Evolutionary conservation across 2,888 invertebrate species (phyloP).

Genomic region (Amaurobius ferox): DNA sequence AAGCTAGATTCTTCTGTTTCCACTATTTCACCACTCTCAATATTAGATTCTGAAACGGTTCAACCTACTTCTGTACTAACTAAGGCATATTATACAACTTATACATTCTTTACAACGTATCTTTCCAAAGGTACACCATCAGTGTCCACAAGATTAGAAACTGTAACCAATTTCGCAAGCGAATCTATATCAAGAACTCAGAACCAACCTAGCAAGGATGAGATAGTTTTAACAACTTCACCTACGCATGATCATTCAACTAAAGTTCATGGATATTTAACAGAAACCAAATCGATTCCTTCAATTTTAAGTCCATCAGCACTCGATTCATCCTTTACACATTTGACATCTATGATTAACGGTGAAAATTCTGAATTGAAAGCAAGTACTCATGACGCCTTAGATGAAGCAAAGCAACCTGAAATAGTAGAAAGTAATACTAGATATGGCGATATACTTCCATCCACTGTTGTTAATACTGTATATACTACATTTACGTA

Average conservation of each 20-base stretch:
- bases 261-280: not conserved
- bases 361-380: constrained; percentile 86
- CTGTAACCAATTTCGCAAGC: constrained; percentile 83
- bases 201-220: not conserved
- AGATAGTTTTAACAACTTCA: not conserved
- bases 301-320: not conserved
- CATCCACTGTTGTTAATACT: constrained; percentile 37
- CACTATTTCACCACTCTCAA: constrained; percentile 27
- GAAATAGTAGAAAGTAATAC: not conserved
- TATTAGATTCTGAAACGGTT: constrained; percentile 5
- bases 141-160: constrained; percentile 80
- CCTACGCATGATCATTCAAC: not conserved
- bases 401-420: constrained; percentile 32
- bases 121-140: constrained; percentile 91
- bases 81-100: constrained; percentile 89
- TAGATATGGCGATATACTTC: not conserved
- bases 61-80: constrained; percentile 36
- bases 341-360: constrained; percentile 92
- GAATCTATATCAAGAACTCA: constrained; percentile 42
- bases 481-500: constrained; percentile 72
- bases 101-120: constrained; percentile 93
- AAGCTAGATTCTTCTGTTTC: constrained; percentile 12
- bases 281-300: not conserved
- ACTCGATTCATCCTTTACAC: constrained; percentile 89
- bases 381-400: constrained; percentile 45